Base-by-base conservation (phyloP, 2,888 invertebrate species). In the Acleris holmiana region DNA sequence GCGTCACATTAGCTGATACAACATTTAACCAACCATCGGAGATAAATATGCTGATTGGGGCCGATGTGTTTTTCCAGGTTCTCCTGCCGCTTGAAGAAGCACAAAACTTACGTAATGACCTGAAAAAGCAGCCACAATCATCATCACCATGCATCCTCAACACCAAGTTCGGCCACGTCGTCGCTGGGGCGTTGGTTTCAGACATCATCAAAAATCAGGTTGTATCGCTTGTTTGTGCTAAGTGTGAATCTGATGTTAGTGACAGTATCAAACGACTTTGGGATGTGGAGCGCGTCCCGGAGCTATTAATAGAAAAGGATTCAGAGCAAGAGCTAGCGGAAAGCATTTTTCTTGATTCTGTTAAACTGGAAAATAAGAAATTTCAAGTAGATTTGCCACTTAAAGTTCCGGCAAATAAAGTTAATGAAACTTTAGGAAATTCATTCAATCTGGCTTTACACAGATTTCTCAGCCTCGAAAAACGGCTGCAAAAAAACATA, bases 31-130 rank as follows among this genome's bases (percentile, higher is more conserved):
- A 35, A 0, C 68, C 71, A 7, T 19, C 61, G 15, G 61, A 68
- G 3, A 68, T 71, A 0, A 10, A 69, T 21, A 44, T 69, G 17
- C 51, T 69, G 25, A 19, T 70, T 17, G 67, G 68, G 18, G 64
- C 67, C 18, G 67, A 71, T 58, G 50, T 70, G 2, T 67, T 71
- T 55, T 73, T 73, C 19, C 69, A 71, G 70, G 50, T 58, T 8
- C 55, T 73, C 23, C 41, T 69, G 44, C 68, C 67, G 23, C n/a
- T 46, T 8, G 44, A 51, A 53, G n/a, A 51, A 15, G 40, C 40
- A 8, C 40, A 40, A 40, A 5, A 40, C 7, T 40, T 40, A 5
- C 13, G 40, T 13, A 40, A 40, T 40, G 4, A 10, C 19, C 7
- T 40, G n/a, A n/a, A n/a, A 17, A 15, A 21, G 17, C 1, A 19